Base-by-base conservation (phyloP, 2,113 vertebrate species). In the Siniperca knerii region DNA sequence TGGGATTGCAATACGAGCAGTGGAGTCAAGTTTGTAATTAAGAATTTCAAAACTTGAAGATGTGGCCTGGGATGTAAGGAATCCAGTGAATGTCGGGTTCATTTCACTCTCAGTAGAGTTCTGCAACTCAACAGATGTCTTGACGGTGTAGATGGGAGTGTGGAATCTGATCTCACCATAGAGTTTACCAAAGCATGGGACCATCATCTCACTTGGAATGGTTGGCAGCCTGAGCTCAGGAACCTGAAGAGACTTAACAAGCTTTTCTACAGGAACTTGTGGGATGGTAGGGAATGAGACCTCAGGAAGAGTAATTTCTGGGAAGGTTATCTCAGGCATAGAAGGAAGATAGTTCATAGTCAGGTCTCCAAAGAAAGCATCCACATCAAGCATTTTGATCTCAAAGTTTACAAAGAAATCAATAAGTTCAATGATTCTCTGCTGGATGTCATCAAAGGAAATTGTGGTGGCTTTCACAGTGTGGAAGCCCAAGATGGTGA, bases 171-270 rank as follows among this genome's bases (percentile, higher is more conserved):
- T 93, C 90, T 94, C 79, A n/a, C 65, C 55, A 57, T 75, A 76
- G 55, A 99, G 88, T 89, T 97, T 98, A 76, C 97, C 98, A 90
- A 99, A 97, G 54, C 96, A 94, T 85, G 98, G 97, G 10, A 97
- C 8, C 70, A 86, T 81, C 1, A 97, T 67, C 54, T 95, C 94
- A 83, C 92, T 92, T 72, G 97, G 95, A 68, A 97, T 93, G 72
- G 90, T 81, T 79, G 97, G 96, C 73, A 97, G 86, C 52, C 96
- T 70, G 37, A 85, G 10, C 35, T 72, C 68, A 42, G 83, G 83
- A 85, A 85, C 5, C 25, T 75, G 83, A 64, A 98, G 88, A 95
- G 95, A 91, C 89, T 95, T 92, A 25, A 97, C 88, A 66, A 95
- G 72, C 94, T 92, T 93, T 90, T 96, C 83, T 93, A 88, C 83